Evolutionary conservation across 2,113 vertebrate genomes (phyloP), one percentile per base, ranked within the genome.

Genomic region (Pheucticus melanocephalus): DNA sequence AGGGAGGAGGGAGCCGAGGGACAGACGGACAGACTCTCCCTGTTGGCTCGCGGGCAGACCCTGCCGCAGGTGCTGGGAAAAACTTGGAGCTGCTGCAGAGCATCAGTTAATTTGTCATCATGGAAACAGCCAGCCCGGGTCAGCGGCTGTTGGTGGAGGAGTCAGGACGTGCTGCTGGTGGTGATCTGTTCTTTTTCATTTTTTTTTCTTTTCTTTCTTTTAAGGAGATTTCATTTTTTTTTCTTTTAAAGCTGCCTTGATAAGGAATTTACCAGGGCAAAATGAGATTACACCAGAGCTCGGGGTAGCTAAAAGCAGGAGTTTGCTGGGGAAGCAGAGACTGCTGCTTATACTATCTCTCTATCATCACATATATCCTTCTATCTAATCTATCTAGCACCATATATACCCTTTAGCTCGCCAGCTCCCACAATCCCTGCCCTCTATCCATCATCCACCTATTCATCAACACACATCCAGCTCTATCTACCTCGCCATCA

Each of bases 381-480:
- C 96, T 63, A 94, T 97, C 95, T 94, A 45, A 96, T 96, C 94
- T 88, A 94, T 92, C 94, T 83, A 77, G 94, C 88, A 88, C 86
- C 64, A 6, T 93, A 88, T 94, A 93, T 76, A 94, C 94, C 92
- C 92, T 94, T 92, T 93, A 97, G 90, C 96, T 86, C 39, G 14
- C 90, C 86, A 66, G 92, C 88, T 95, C 92, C 86, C 94, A 47
- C 94, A 84, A 35, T 90, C 90, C 76, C 30, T 93, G 94, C 96
- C 96, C 96, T 96, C 96, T 88, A 97, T 97, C 95, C 96, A 97
- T 97, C 96, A 97, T 96, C 95, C 92, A 65, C 88, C 95, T 95
- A 95, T 95, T 97, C 96, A 97, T 97, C 96, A 97, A 90, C 90
- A 77, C 95, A 69, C 92, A 92, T 97, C 95, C 92, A 88, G 92